A percentile compares a stretch with the other conserved stretches of the same genome.
Conservation (phyloP, 2,113 vertebrate species). For the Thinocorus orbignyianus region DNA sequence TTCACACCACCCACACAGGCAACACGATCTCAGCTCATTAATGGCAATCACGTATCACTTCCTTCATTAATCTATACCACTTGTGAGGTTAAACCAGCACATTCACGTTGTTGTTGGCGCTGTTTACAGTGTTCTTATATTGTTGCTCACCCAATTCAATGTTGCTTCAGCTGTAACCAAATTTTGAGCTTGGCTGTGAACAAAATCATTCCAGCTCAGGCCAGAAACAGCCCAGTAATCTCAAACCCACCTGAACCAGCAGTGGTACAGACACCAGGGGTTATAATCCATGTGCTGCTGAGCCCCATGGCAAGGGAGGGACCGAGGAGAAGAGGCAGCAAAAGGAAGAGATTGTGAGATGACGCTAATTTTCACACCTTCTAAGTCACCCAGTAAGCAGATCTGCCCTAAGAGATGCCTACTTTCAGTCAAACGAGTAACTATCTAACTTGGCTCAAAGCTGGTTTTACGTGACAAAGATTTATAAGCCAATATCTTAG, state of each 20-base stretch:
- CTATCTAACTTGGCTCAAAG: neutral
- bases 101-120: neutral
- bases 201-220: neutral
- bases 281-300: rapidly evolving
- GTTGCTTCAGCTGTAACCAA: neutral
- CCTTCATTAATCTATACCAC: neutral
- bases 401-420: neutral
- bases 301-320: neutral
- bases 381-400: neutral
- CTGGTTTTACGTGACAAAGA: neutral
- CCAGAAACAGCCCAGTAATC: neutral
- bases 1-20: neutral
- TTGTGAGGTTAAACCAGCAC: neutral
- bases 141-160: neutral
- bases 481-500: neutral
- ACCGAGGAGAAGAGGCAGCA: rapidly evolving
- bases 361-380: neutral
- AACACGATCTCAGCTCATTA: neutral
- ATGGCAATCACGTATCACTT: rapidly evolving
- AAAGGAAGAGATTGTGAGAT: neutral
- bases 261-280: neutral
- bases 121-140: neutral
- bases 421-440: neutral
- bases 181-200: neutral
- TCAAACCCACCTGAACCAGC: neutral